Evolutionary conservation across 2,888 invertebrate genomes (phyloP), one percentile per base, ranked within the genome.

Genomic region (Toxonevra muliebris): DNA sequence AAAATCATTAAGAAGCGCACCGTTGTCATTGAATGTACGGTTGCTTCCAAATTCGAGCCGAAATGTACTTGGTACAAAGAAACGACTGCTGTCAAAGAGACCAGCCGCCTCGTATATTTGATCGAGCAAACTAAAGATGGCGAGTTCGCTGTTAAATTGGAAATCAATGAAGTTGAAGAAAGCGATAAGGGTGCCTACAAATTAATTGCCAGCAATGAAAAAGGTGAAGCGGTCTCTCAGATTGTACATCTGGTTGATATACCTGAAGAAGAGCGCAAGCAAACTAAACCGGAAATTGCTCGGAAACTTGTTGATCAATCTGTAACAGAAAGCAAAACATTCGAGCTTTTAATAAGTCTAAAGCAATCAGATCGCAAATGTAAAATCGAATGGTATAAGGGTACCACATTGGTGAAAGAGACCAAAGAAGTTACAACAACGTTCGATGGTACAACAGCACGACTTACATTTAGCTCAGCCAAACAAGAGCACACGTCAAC

Each of bases 21-120:
- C 76, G 93, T 98, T 75, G 90, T 97, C 76, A 94, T 98, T 83
- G 96, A 97, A 86, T 96, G 97, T 85, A 92, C 92, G 83, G 95
- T 98, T 71, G 92, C 95, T 83, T 96, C 96, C 77, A 94, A 95
- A 86, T 96, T 96, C 82, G 92, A 94, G 78, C 98, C 98, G 10
- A 91, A 93, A 73, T 94, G 96, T 82, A 93, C 93, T 52, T 98
- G 98, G 97, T 96, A 90, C 86, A 95, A 96, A 82, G 97, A 97
- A 86, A 86, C 89, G 17, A 89, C 88, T 75, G 92, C 92, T 19
- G 92, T 96, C 54, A 90, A 86, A 76, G 91, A 95, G 80, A 94
- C 74, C 68, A 73, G 72, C 58, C 80, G 84, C 1, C 85, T 82
- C 65, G 76, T 81, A n/a, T 83, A 84, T 57, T 69, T 79, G 1